These are phyloP conservation scores for Centropyge bicolor DNA, from an alignment of 2,797 vertebrate species.

Conservation along the genomic window DNA sequence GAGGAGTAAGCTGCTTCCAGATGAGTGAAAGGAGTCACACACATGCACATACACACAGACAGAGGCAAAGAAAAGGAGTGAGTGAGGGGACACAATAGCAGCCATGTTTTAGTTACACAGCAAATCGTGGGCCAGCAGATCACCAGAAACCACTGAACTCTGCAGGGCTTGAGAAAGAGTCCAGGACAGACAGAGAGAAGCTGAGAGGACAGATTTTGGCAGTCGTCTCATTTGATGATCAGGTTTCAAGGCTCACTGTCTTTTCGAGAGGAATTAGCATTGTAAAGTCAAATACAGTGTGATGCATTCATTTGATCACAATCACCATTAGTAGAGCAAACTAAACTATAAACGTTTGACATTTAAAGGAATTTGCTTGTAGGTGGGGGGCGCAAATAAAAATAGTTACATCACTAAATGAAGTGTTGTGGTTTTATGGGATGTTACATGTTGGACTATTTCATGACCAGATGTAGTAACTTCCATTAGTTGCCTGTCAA, in stretches of 20 bases:
- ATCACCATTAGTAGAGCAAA: too few species aligned
- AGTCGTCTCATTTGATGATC: not conserved
- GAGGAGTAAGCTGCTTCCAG: conserved; percentile 78
- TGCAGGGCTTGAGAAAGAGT: not conserved
- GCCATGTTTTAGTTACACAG: conserved; percentile 52
- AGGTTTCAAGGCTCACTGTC: not conserved
- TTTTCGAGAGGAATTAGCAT: not conserved
- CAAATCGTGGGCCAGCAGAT: conserved; percentile 27
- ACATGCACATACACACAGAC: conserved; percentile 29
- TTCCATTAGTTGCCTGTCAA: too few species aligned
- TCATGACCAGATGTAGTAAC: too few species aligned
- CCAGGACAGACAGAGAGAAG: not conserved
- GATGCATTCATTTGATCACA: too few species aligned
- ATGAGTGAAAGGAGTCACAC: conserved; percentile 72
- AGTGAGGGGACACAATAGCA: conserved; percentile 52
- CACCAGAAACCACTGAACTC: conserved; percentile 30
- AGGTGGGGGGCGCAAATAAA: too few species aligned
- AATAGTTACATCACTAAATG: too few species aligned
- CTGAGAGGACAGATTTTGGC: not conserved
- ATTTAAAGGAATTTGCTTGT: too few species aligned
- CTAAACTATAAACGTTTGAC: too few species aligned
- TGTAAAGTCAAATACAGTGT: not conserved
- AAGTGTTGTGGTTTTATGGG: too few species aligned
- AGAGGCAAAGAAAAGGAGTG: conserved; percentile 29
- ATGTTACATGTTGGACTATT: too few species aligned